phyloP scores from a whole-genome alignment of 2,797 vertebrate genomes.

The Takifugu rubripes region DNA sequence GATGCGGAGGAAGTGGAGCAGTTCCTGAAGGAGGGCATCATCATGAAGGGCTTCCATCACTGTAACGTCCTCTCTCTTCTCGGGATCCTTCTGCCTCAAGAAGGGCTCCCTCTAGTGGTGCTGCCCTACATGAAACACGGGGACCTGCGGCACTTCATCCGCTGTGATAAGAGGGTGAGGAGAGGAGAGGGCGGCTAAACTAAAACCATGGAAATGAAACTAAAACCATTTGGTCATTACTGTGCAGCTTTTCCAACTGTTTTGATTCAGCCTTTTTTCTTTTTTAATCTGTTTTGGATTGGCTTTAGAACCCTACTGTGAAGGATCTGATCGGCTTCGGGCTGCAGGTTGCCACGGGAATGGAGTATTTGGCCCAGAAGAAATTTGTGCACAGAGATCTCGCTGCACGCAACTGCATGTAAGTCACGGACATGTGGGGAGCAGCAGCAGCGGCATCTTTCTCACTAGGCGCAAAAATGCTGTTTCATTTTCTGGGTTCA shows the following conservation, averaged over 20 bases:
- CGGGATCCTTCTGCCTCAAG: slow-evolving; percentile 86
- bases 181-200: slow-evolving; percentile 20
- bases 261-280: slow-evolving; percentile 3
- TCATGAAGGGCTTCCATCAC: slow-evolving; percentile 96
- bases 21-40: slow-evolving; percentile 92
- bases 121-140: slow-evolving; percentile 96
- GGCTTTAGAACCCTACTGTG: slow-evolving; percentile 86
- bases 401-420: slow-evolving; percentile 98
- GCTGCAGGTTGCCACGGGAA: slow-evolving; percentile 92
- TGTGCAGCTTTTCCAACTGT: not conserved
- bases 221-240: not conserved
- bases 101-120: slow-evolving; percentile 88
- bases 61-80: slow-evolving; percentile 89
- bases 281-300: slow-evolving; percentile 9
- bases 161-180: slow-evolving; percentile 84
- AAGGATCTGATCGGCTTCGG: slow-evolving; percentile 96
- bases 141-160: slow-evolving; percentile 92
- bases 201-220: slow-evolving; percentile 9
- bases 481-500: slow-evolving; percentile 40
- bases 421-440: slow-evolving; percentile 54
- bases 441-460: too few species aligned
- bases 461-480: not conserved
- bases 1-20: slow-evolving; percentile 96
- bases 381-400: slow-evolving; percentile 98
- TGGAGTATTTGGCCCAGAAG: slow-evolving; percentile 95